Base-by-base conservation (phyloP, 2,797 vertebrate species). In the Syngnathus acus region DNA sequence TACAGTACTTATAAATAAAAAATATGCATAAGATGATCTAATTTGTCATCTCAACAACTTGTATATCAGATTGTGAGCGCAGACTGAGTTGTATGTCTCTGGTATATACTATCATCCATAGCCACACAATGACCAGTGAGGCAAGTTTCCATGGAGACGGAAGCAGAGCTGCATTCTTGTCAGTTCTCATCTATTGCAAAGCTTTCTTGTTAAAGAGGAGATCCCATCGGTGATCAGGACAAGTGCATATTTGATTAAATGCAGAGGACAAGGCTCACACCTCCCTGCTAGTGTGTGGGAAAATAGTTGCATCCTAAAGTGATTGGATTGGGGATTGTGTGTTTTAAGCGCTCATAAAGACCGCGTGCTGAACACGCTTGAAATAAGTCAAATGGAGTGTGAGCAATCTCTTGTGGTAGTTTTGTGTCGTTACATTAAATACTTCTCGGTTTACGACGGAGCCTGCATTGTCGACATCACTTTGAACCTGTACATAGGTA, bases 61-160 rank as follows among this genome's bases (percentile, higher is more conserved):
- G 62, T 16, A 23, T 63, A 16, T 64, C 19, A 16, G 16, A 47
- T 38, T 42, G 14, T n/a, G 5, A 43, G 64, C 65, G 65, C 75
- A 67, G 73, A 66, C 67, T 70, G 69, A 48, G 21, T 62, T 45
- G 42, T 45, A 45, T 9, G 60, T 62, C 42, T 72, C 50, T 23
- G 45, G 67, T 80, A 81, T 77, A 74, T 79, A 32, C 4, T 32
- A 86, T 74, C 85, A 84, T 86, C 85, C 80, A 75, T 68, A 85
- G 71, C 81, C 80, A 79, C 74, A 72, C 66, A 75, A 77, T 88
- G 84, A 83, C 85, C 85, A 82, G 76, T 38, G 57, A 86, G 80
- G 77, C 84, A 89, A 83, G 89, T 90, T 90, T 88, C 88, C 89
- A 90, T 90, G 88, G 88, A 86, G 86, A 90, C 88, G 73, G 84